Percentiles rank a stretch among this genome's conserved stretches.
phyloP scores from a whole-genome alignment of 2,113 vertebrate genomes.

The Gulo gulo region DNA sequence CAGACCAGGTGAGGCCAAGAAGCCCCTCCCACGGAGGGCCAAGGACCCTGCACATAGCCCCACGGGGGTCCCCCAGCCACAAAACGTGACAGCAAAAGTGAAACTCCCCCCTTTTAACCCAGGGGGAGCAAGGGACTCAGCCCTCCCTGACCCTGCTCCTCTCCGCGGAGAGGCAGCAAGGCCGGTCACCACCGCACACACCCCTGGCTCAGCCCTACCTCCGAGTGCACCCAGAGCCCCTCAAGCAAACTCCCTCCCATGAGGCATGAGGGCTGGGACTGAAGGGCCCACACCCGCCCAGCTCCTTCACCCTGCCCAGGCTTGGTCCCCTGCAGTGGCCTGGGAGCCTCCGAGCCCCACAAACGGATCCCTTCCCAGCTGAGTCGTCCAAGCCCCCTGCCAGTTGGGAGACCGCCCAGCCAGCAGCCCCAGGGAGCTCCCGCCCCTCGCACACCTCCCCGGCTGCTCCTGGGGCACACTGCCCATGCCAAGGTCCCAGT shows the following conservation, averaged over 20 bases:
- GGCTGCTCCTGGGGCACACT: neutral
- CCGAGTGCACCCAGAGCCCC: neutral
- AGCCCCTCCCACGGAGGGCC: too few species aligned
- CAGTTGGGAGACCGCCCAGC: neutral
- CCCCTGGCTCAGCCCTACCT: neutral
- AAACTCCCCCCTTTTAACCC: neutral
- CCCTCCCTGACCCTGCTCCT: neutral
- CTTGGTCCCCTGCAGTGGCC: rapidly evolving
- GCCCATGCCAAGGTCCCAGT: neutral
- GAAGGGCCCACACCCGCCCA: rapidly evolving
- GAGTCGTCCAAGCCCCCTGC: neutral
- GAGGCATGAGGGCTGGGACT: neutral
- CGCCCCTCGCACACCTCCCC: neutral
- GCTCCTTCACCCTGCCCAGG: neutral
- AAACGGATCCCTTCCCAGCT: neutral
- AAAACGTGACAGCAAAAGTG: rapidly evolving
- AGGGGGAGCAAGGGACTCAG: rapidly evolving
- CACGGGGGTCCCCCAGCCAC: neutral
- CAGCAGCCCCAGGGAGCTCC: neutral
- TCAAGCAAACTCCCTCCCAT: rapidly evolving
- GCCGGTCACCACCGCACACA: rapidly evolving
- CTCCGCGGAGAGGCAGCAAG: neutral
- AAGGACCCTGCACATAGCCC: neutral
- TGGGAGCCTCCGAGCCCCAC: neutral
- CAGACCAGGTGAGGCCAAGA: neutral